A percentile compares a stretch with the other conserved stretches of the same genome.
Conservation (phyloP, 2,888 invertebrate species). For the Spisula solida region DNA sequence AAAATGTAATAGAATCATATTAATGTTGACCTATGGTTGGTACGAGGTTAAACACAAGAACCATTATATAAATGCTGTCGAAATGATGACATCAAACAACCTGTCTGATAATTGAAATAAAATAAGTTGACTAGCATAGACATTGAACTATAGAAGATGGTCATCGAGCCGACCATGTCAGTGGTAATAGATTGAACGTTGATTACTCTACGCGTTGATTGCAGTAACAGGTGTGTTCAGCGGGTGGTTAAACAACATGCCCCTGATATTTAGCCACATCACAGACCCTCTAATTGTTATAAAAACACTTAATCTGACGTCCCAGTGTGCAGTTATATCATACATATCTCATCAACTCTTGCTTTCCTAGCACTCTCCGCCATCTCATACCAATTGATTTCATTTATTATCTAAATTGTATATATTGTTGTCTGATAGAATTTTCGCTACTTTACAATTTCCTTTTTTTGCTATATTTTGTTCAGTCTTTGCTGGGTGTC, state of each 20-base stretch:
- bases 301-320: conserved; percentile 23
- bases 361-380: neutral
- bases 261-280: conserved; percentile 7
- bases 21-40: no score
- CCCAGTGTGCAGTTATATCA: conserved; percentile 20
- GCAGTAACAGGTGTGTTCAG: conserved; percentile 22
- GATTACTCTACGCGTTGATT: neutral
- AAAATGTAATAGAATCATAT: neutral
- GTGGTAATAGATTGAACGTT: neutral
- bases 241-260: conserved; percentile 22
- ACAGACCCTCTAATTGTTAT: conserved; percentile 29
- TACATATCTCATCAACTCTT: neutral
- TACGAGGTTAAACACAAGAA: no score
- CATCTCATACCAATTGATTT: neutral
- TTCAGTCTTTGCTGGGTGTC: neutral
- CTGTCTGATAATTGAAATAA: neutral
- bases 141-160: neutral
- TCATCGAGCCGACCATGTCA: neutral
- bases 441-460: neutral
- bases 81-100: neutral
- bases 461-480: neutral
- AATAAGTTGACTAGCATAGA: neutral
- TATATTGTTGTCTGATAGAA: neutral
- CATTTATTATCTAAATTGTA: conserved; percentile 11
- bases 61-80: neutral